Evolutionary conservation across 2,113 vertebrate species (phyloP).

Genomic region (Suricata suricatta): DNA sequence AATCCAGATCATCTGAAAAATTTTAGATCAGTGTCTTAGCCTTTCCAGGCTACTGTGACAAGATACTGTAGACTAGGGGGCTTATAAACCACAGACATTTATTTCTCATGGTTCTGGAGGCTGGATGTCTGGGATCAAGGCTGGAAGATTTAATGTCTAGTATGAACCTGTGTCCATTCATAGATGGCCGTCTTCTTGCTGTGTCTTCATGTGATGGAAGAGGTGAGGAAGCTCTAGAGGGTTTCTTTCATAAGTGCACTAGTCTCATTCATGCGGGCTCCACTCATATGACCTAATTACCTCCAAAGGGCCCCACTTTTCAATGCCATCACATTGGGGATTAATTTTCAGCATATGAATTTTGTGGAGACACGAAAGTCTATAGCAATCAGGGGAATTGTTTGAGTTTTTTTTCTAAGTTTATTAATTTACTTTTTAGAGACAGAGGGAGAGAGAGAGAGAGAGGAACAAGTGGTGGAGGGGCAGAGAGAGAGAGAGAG

Average conservation of each 20-base stretch:
- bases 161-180: neutral
- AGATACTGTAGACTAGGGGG: fast-evolving
- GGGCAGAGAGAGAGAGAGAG: too few species aligned
- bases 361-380: neutral
- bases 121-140: neutral
- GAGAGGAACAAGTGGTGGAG: too few species aligned
- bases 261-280: neutral
- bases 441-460: too few species aligned
- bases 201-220: neutral
- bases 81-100: neutral
- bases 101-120: neutral
- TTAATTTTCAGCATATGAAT: neutral
- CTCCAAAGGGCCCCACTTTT: neutral
- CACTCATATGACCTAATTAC: neutral
- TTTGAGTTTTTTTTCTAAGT: neutral
- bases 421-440: too few species aligned
- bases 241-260: too few species aligned
- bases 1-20: neutral
- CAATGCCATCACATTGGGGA: neutral
- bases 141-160: neutral
- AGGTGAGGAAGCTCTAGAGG: too few species aligned
- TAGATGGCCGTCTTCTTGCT: neutral
- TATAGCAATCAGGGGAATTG: neutral
- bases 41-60: neutral
- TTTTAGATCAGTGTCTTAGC: neutral